phyloP scores from a whole-genome alignment of 23 tunicate species.

The Aplidium turbinatum region DNA sequence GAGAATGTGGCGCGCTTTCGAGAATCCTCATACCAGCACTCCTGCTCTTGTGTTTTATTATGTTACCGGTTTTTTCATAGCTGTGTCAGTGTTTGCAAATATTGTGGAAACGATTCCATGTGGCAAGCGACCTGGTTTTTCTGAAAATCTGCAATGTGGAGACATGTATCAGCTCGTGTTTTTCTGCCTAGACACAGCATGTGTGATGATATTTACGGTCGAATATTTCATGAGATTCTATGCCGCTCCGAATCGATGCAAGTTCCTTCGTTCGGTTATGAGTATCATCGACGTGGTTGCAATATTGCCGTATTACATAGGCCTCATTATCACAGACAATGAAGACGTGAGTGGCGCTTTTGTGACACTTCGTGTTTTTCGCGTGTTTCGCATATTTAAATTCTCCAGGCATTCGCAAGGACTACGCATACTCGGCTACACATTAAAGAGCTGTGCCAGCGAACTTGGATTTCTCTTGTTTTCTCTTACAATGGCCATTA shows the following conservation, averaged over 20 bases:
- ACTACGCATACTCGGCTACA: slow-evolving; percentile 93
- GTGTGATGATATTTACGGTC: slow-evolving; percentile 96
- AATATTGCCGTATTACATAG: slow-evolving; percentile 95
- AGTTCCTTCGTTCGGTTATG: slow-evolving; percentile 95
- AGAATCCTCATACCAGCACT: slow-evolving; percentile 96
- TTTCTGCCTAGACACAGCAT: slow-evolving; percentile 95
- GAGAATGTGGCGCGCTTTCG: slow-evolving; percentile 94
- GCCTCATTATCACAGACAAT: slow-evolving; percentile 92
- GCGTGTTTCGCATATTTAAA: slow-evolving; percentile 99
- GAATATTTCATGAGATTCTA: slow-evolving; percentile 89
- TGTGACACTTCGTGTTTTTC: slow-evolving; percentile 99
- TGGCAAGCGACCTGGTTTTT: slow-evolving; percentile 56
- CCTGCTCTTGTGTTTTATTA: slow-evolving; percentile 99
- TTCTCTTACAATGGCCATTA: slow-evolving; percentile 95
- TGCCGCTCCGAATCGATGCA: slow-evolving; percentile 97
- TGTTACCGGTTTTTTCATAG: slow-evolving; percentile 99
- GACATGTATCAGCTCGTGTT: slow-evolving; percentile 78
- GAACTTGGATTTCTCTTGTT: slow-evolving; percentile 93
- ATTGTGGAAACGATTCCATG: slow-evolving; percentile 96
- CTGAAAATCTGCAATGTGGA: slow-evolving; percentile 53
- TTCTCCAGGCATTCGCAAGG: slow-evolving; percentile 99
- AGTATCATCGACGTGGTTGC: slow-evolving; percentile 99
- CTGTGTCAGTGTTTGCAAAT: slow-evolving; percentile 97
- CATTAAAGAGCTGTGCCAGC: slow-evolving; percentile 94
- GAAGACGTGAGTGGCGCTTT: slow-evolving; percentile 99